Base-by-base conservation (phyloP, 2,888 invertebrate genomes). In the Brachyptera putata region DNA sequence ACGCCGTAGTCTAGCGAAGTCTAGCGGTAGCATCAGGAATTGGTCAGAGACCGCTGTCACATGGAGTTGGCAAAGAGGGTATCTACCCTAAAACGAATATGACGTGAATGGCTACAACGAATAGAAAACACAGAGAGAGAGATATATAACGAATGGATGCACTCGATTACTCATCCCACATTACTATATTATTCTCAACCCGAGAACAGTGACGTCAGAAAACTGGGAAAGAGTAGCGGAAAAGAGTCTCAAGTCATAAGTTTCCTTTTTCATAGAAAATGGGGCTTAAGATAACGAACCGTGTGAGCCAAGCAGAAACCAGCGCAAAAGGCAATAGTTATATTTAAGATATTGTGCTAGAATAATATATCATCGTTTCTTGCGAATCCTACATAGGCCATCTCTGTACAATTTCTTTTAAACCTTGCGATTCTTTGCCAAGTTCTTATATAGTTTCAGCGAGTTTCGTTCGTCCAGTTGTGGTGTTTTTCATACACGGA, bases 281-380 rank as follows among this genome's bases (percentile, higher is more conserved):
- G 26, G 4, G 30, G 34, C 14, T 14, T 18, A 22, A 21, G 7
- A 53, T 53, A 53, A 53, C 53, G 53, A 53, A 53, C 53, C 53
- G 36, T 53, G 53, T 21, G 21, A 22, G 5, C 7, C 13, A 34
- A 14, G 34, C 26, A 22, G 53, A 53, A 53, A 36, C 13, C 3
- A 37, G 1, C 11, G 21, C 3, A 36, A 36, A 53, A 30, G 53
- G 34, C 53, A 53, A 53, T 53, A 53, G 36, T 53, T 53, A 53
- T n/a, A n/a, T 53, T 53, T 53, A 53, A 53, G 53, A 36, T 36
- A 36, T 36, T 53, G 34, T 53, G 36, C 21, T 18, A 34, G 16
- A 36, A 34, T 18, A 34, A 34, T 53, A 36, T 13, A 53, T 53
- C 53, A 36, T 53, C 13, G 18, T 53, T 53, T 53, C 53, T n/a